phyloP scores from a whole-genome alignment of 2,888 invertebrate genomes.

The Spisula subtruncata region DNA sequence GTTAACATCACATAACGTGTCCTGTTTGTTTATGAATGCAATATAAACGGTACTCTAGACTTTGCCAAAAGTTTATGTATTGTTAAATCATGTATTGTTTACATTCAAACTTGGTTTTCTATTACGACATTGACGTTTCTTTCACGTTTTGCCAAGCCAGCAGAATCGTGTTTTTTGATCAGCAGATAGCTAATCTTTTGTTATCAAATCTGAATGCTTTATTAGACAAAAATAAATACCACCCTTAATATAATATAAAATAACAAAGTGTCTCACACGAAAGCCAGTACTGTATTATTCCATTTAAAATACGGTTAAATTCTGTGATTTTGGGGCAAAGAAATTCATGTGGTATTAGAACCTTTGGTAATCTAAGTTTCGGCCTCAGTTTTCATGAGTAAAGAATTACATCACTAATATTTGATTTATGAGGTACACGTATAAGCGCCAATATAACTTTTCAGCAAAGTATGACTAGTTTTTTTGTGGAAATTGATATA shows the following conservation, averaged over 20 bases:
- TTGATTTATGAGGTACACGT: too few species aligned
- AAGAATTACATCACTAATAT: too few species aligned
- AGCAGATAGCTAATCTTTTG: slow-evolving; percentile 47
- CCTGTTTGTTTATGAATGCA: slow-evolving; percentile 20
- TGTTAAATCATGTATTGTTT: slow-evolving; percentile 32
- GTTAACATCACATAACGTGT: slow-evolving; percentile 31
- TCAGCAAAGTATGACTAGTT: too few species aligned
- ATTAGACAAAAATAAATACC: slow-evolving; percentile 49
- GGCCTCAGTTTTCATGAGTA: too few species aligned
- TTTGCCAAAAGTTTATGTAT: background rate
- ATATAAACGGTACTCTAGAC: background rate
- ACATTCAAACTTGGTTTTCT: slow-evolving; percentile 25
- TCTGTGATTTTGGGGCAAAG: background rate
- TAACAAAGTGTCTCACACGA: background rate
- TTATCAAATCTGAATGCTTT: slow-evolving; percentile 61
- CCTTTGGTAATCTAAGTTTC: too few species aligned
- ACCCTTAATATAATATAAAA: background rate
- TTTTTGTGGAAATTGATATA: too few species aligned
- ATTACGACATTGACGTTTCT: slow-evolving; percentile 24
- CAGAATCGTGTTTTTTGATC: slow-evolving; percentile 24
- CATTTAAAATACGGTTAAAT: slow-evolving; percentile 24
- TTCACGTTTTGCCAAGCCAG: slow-evolving; percentile 28
- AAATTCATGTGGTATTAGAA: too few species aligned
- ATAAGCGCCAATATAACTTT: too few species aligned
- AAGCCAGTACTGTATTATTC: slow-evolving; percentile 1